These are phyloP conservation scores for Spilosoma lubricipeda DNA, from an alignment of 2,888 invertebrate species.

Conservation along the genomic window DNA sequence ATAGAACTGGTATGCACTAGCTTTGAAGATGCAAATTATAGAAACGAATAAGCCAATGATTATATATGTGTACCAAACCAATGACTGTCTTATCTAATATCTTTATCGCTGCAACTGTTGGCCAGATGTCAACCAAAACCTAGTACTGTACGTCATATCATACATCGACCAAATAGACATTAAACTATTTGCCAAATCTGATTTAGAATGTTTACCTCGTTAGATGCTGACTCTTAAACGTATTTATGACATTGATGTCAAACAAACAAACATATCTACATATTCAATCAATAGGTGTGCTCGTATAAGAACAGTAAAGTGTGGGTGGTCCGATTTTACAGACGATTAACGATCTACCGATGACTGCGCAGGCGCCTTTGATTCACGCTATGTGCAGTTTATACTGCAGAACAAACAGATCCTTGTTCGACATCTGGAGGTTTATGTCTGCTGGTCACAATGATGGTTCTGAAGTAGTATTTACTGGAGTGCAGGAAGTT, in stretches of 20 bases:
- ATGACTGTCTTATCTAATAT: neutral
- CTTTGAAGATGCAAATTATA: neutral
- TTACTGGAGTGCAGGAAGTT: conserved; percentile 2
- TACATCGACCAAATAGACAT: neutral
- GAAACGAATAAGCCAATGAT: neutral
- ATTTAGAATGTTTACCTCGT: neutral
- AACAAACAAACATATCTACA: neutral
- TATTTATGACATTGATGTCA: neutral
- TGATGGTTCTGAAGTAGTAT: conserved; percentile 5
- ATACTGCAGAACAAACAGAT: conserved; percentile 45
- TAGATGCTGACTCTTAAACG: neutral
- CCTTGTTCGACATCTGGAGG: conserved; percentile 52
- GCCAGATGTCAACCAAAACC: neutral
- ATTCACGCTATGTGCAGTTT: conserved; percentile 51
- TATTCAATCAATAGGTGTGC: conserved; percentile 5
- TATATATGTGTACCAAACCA: neutral
- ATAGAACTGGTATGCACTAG: too few relatives aligned
- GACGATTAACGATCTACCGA: conserved; percentile 55
- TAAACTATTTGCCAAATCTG: neutral
- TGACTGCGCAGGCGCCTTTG: conserved; percentile 48
- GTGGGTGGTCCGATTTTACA: conserved; percentile 67
- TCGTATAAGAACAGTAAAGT: conserved; percentile 1
- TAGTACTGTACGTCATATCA: neutral
- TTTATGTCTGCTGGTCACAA: conserved; percentile 22
- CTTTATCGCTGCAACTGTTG: neutral